These are phyloP conservation scores for Styela clava DNA, from an alignment of 23 tunicate genomes.

Conservation along the genomic window DNA sequence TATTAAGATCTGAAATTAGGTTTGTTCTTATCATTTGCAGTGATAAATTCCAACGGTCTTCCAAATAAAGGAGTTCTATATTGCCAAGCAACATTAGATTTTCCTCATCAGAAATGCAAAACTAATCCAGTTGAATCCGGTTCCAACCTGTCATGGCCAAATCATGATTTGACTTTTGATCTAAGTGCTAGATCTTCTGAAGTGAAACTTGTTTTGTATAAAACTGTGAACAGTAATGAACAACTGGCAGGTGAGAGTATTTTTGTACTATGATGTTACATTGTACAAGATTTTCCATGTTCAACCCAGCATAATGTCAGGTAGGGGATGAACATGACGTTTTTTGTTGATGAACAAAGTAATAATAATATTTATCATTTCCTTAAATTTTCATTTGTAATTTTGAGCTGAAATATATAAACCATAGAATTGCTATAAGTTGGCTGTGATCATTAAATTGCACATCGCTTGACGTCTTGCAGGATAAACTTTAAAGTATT, in stretches of 20 bases:
- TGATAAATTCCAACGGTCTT: constrained; percentile 9
- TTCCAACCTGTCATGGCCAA: constrained; percentile 7
- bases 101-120: constrained; percentile 24
- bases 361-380: no score
- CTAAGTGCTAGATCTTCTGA: constrained; percentile 62
- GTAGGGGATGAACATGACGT: no score
- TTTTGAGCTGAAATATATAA: no score
- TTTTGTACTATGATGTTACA: not conserved
- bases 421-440: no score
- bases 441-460: no score
- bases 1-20: no score
- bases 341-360: no score
- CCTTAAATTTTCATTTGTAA: no score
- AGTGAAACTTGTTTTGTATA: constrained; percentile 30
- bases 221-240: not conserved
- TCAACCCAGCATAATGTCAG: not conserved
- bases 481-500: no score
- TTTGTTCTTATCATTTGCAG: no score
- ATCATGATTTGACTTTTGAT: constrained; percentile 38
- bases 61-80: constrained; percentile 1
- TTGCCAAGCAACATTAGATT: constrained; percentile 12
- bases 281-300: not conserved
- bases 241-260: not conserved
- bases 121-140: constrained; percentile 3
- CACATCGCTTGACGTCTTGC: no score